Evolutionary conservation across 2,797 vertebrate genomes (phyloP).

Genomic region (Kryptolebias ocellatus): DNA sequence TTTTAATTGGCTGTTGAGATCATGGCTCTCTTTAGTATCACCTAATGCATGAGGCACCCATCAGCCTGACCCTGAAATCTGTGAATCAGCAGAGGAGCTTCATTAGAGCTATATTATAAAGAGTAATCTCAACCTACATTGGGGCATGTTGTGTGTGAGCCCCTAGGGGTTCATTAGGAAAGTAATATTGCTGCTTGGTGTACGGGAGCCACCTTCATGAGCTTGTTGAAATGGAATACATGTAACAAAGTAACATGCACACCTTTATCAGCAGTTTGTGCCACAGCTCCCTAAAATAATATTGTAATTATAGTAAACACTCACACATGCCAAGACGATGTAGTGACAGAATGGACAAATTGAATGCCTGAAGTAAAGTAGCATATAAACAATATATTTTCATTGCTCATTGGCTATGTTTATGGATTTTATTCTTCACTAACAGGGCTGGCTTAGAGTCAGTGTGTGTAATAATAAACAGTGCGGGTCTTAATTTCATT

Average conservation of each 20-base stretch:
- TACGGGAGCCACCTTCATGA: slow-evolving; percentile 30
- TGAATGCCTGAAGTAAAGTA: neutral
- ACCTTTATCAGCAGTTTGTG: slow-evolving; percentile 56
- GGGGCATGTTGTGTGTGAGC: slow-evolving; percentile 31
- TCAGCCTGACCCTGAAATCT: slow-evolving; percentile 57
- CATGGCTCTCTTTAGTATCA: slow-evolving; percentile 24
- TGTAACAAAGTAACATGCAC: slow-evolving; percentile 22
- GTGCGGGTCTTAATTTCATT: slow-evolving; percentile 16
- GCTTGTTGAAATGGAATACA: slow-evolving; percentile 26
- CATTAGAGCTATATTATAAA: slow-evolving; percentile 58
- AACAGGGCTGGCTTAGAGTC: slow-evolving; percentile 19
- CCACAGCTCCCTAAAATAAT: slow-evolving; percentile 27
- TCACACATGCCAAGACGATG: neutral
- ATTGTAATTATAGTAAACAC: slow-evolving; percentile 25
- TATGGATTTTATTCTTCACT: slow-evolving; percentile 3
- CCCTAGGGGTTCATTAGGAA: slow-evolving; percentile 54
- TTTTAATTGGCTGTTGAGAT: slow-evolving; percentile 57
- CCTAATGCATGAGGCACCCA: slow-evolving; percentile 6
- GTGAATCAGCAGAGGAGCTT: slow-evolving; percentile 61
- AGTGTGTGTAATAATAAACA: neutral
- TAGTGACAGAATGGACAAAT: slow-evolving; percentile 22
- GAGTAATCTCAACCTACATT: slow-evolving; percentile 57
- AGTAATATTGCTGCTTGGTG: slow-evolving; percentile 38
- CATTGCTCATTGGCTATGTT: slow-evolving; percentile 7
- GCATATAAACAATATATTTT: slow-evolving; percentile 4